Base-by-base conservation (phyloP, 2,888 invertebrate genomes). In the Pyrocoelia pectoralis region DNA sequence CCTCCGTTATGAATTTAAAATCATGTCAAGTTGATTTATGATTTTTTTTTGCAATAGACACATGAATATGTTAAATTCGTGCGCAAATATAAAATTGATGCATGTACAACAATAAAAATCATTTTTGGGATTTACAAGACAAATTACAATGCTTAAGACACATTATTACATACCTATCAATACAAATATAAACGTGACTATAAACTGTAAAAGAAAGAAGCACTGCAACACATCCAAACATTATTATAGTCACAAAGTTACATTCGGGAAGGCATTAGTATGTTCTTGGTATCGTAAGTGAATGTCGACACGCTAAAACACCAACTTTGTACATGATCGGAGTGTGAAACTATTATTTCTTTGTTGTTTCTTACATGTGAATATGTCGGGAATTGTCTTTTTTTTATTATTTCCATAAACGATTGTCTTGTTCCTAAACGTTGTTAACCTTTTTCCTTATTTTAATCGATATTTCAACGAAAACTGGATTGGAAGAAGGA, bases 241-340 rank as follows among this genome's bases (percentile, higher is more conserved):
- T 33, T 14, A 17, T 40, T 38, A 50, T 19, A 15, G 18, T 13
- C 15, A 33, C 15, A 29, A 14, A 12, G 9, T 33, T 52, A 51
- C 24, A 48, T 15, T 41, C 58, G 51, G 33, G 43, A 51, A 52
- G 46, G 40, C 52, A 58, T 58, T 58, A 58, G 53, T 58, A 58
- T 58, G 58, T 58, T 18, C 43, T 43, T 51, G 17, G 48, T 50
- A 51, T 46, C 29, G 50, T 50, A 51, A 49, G 17, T 46, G 58
- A 29, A 58, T 58, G 58, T 58, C 58, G 58, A 58, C 58, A 58
- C 46, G 58, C 40, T 52, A 29, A 58, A 58, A 53, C 58, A 29
- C 43, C 58, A 58, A 53, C 56, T 56, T 56, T 18, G 58, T 58
- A 46, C 58, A 51, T 58, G 58, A 9, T 41, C 33, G 8, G 58